phyloP scores from a whole-genome alignment of 1,140 invertebrate genomes.

The Acromyrmex heyeri region DNA sequence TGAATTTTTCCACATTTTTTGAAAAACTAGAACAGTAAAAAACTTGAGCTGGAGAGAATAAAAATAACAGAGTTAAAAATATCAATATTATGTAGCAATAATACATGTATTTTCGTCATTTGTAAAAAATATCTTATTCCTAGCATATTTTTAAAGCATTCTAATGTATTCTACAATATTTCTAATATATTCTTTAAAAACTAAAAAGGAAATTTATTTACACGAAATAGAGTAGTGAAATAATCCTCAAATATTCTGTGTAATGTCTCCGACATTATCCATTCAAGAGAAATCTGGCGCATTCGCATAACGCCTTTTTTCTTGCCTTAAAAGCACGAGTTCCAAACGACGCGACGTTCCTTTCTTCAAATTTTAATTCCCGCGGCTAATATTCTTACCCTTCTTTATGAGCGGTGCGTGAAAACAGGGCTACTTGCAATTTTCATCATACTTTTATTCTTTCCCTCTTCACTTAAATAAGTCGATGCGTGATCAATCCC shows the following conservation, averaged over 20 bases:
- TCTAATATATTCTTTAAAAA: background rate
- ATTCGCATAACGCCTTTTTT: conserved; percentile 56
- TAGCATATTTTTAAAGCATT: background rate
- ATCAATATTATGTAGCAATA: background rate
- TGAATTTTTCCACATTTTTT: no score
- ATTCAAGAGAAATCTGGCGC: conserved; percentile 42
- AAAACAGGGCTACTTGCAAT: conserved; percentile 5
- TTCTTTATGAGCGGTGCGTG: conserved; percentile 27
- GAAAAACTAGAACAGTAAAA: no score
- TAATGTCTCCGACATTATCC: conserved; percentile 24
- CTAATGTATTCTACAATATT: background rate
- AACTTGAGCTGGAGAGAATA: no score
- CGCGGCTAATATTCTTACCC: conserved; percentile 43
- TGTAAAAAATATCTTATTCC: background rate
- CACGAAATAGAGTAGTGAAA: background rate
- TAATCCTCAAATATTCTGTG: background rate
- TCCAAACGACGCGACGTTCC: conserved; percentile 3
- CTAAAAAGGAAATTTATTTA: conserved; percentile 19
- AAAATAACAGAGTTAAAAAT: background rate
- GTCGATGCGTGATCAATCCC: conserved; percentile 3
- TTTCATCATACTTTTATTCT: conserved; percentile 11
- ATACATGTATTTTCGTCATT: background rate
- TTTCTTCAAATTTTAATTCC: conserved; percentile 61
- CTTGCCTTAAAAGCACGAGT: conserved; percentile 35
- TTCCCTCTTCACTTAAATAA: background rate